Evolutionary conservation across 2,888 invertebrate genomes (phyloP).

Genomic region (Sinotaia quadrata): DNA sequence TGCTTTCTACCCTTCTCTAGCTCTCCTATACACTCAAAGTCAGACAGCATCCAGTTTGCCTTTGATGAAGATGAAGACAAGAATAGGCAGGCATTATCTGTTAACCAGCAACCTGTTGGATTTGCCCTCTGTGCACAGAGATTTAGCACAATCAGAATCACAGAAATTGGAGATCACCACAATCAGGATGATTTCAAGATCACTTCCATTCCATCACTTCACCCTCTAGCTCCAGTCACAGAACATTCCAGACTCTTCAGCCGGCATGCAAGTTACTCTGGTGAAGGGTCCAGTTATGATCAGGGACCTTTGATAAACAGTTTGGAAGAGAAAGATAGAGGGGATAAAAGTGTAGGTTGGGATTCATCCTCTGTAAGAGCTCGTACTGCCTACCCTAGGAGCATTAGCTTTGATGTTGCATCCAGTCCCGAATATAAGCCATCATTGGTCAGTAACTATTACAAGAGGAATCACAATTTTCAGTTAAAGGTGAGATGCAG

Average conservation of each 20-base stretch:
- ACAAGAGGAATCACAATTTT: slow-evolving; percentile 29
- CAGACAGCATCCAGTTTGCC: slow-evolving; percentile 31
- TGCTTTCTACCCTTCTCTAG: too few species aligned
- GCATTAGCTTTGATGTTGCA: slow-evolving; percentile 54
- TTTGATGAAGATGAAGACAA: slow-evolving; percentile 6
- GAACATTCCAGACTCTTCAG: slow-evolving; percentile 10
- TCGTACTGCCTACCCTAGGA: slow-evolving; percentile 33
- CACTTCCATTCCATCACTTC: not conserved
- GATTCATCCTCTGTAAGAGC: not conserved
- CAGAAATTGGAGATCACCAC: not conserved
- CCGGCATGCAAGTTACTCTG: slow-evolving; percentile 16
- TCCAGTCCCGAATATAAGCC: slow-evolving; percentile 43
- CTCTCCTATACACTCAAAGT: slow-evolving; percentile 2
- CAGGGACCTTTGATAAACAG: not conserved
- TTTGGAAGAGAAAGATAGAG: not conserved
- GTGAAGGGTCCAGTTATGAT: not conserved
- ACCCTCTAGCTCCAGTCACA: not conserved
- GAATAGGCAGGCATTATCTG: not conserved
- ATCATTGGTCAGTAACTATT: too few species aligned
- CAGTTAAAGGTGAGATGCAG: slow-evolving; percentile 42
- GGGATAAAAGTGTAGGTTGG: not conserved
- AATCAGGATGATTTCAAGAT: not conserved
- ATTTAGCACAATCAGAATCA: slow-evolving; percentile 32
- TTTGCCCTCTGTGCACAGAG: slow-evolving; percentile 31
- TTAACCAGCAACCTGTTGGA: not conserved